phyloP scores from a whole-genome alignment of 2,888 invertebrate species.

The Trachelus stipa region DNA sequence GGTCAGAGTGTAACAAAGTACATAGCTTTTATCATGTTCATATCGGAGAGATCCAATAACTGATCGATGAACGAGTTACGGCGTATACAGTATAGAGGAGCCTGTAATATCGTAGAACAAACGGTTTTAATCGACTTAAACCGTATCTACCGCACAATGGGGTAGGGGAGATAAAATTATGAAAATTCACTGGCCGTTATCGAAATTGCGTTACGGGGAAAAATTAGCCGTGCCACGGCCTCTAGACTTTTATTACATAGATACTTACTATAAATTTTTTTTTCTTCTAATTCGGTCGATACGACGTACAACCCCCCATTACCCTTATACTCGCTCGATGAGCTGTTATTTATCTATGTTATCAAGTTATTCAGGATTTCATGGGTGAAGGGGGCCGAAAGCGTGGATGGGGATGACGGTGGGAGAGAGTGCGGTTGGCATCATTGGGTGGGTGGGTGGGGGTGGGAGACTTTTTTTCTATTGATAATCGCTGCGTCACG shows the following conservation, averaged over 20 bases:
- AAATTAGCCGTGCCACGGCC: not conserved
- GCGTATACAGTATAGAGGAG: not conserved
- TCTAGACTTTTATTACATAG: not conserved
- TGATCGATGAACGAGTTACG: not conserved
- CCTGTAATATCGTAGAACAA: not conserved
- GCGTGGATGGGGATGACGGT: not conserved
- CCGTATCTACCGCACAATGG: not conserved
- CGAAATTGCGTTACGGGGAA: not conserved
- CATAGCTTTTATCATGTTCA: not conserved
- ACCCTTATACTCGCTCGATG: not conserved
- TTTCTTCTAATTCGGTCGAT: not conserved
- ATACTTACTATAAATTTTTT: not conserved
- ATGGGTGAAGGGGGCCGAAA: not conserved
- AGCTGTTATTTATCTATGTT: too few relatives aligned
- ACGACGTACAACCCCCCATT: not conserved
- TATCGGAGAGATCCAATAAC: not conserved
- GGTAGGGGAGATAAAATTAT: not conserved
- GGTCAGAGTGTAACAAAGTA: not conserved
- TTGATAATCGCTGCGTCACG: constrained; percentile 10
- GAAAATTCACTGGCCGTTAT: not conserved
- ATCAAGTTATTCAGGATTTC: not conserved
- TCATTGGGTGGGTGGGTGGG: not conserved
- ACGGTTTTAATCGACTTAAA: not conserved
- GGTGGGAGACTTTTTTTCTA: not conserved
- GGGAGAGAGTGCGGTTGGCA: not conserved